phyloP scores from a whole-genome alignment of 1,140 invertebrate species.

The Brevipalpus yothersi region DNA sequence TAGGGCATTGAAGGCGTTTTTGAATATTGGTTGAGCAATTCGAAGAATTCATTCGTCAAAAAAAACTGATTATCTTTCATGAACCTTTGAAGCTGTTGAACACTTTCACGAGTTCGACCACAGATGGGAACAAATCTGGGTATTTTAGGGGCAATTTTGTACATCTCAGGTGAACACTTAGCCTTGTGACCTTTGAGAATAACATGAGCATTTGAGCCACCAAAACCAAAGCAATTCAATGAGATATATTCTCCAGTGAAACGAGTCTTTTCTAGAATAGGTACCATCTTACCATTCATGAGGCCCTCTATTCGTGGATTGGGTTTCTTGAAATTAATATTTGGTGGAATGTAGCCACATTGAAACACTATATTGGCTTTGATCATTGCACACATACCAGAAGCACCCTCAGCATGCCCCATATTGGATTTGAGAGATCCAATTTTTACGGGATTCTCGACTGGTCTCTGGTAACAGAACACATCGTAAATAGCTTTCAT shows the following conservation, averaged over 20 bases:
- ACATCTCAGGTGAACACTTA: background rate
- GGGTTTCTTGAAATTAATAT: slow-evolving; percentile 26
- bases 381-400: slow-evolving; percentile 32
- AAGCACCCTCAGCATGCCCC: slow-evolving; percentile 71
- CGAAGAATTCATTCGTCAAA: background rate
- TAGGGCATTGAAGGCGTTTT: background rate
- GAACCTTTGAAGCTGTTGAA: background rate
- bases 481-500: background rate
- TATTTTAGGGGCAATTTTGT: background rate
- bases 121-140: background rate
- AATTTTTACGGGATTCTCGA: slow-evolving; percentile 39
- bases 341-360: slow-evolving; percentile 23
- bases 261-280: slow-evolving; percentile 16
- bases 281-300: slow-evolving; percentile 52
- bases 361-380: slow-evolving; percentile 26
- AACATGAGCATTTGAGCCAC: slow-evolving; percentile 85
- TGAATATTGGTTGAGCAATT: background rate
- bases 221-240: slow-evolving; percentile 90
- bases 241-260: slow-evolving; percentile 58
- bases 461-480: slow-evolving; percentile 33
- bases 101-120: background rate
- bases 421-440: slow-evolving; percentile 81
- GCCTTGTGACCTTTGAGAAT: slow-evolving; percentile 29
- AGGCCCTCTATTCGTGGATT: slow-evolving; percentile 25
- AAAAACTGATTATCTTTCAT: background rate